Base-by-base conservation (phyloP, 2,888 invertebrate species). In the Nomada flava region DNA sequence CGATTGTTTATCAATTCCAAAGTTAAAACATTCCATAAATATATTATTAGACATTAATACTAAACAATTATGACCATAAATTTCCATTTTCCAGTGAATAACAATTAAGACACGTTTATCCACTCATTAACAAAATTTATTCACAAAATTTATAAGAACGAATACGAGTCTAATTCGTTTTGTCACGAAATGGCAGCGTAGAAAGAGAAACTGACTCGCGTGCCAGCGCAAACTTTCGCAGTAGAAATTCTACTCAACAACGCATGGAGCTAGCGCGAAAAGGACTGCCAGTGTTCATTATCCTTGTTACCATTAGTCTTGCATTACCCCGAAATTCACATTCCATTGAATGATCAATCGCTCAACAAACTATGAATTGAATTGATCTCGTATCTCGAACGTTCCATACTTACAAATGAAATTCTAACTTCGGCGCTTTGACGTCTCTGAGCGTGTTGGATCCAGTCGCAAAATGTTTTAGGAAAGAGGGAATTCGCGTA, bases 351-450 rank as follows among this genome's bases (percentile, higher is more conserved):
- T 36, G 63, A 15, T 63, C 20, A 59, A 29, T 29, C 47, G 23
- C 47, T 63, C 52, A 20, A 4, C 29, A 42, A 76, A 68, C 50
- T 71, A 23, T 29, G 20, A 76, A 71, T 47, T 57, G 71, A 65
- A 76, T 64, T 59, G 50, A 71, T 50, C 47, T 29, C 23, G 26
- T 53, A 53, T 5, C 65, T 18, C 71, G 42, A 65, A 20, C 42
- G 26, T 3, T 20, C 42, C 18, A 15, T 29, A 29, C 15, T 47
- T 50, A n/a, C 57, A 50, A 55, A 59, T 36, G 59, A 62, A 73
- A 73, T 59, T 64, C 36, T 20, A 13, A 13, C 7, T 50, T 23
- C 2, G 10, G 3, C 23, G 2, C 47, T 62, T 63, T 11, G 23
- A 42, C 18, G 44, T 20, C 23, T 20, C 11, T 23, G 53, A 5